Evolutionary conservation across 2,113 vertebrate genomes (phyloP), one percentile per base, ranked within the genome.

Genomic region (Hiodon tergisus): DNA sequence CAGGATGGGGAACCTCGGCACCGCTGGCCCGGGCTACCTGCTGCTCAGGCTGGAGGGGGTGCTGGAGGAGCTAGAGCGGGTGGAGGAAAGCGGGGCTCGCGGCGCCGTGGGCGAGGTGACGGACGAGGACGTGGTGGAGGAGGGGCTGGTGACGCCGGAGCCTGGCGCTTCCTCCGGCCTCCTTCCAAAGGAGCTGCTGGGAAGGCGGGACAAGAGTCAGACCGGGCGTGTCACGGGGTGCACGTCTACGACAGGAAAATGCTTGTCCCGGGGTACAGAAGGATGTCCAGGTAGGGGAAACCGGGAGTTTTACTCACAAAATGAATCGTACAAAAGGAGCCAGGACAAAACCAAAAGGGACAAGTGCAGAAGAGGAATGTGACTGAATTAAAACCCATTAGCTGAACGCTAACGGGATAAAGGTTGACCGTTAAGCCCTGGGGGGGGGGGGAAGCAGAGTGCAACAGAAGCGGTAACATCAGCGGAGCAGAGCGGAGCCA

Each of bases 91-190:
- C 82, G 94, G 88, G 79, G 93, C 88, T 82, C 94, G 95, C 82
- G 93, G 92, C 87, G 95, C 94, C 81, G 93, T 90, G 85, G 95
- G 93, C 85, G 95, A 98, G 94, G 95, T 98, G 95, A 99, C 89
- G 81, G 94, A 94, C 89, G 95, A 90, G 88, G 93, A 83, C 89
- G 94, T 88, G 78, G 91, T 89, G 69, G 87, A 81, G 69, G 86
- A 78, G 53, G 62, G 87, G 90, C 90, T 88, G 57, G 91, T 87
- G 89, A 92, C 83, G 84, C 87, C 92, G 79, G 94, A 94, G 88
- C 93, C 94, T 86, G 94, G 88, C 84, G 94, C 79, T 84, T 98
- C 95, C 76, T 98, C 95, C 74, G 94, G 91, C 87, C 93, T 92
- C 92, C 94, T 93, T 88, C 95, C 94, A 86, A 98, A 98, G 78